Evolutionary conservation across 2,888 invertebrate species (phyloP).

Genomic region (Hemicrepidius hirtus): DNA sequence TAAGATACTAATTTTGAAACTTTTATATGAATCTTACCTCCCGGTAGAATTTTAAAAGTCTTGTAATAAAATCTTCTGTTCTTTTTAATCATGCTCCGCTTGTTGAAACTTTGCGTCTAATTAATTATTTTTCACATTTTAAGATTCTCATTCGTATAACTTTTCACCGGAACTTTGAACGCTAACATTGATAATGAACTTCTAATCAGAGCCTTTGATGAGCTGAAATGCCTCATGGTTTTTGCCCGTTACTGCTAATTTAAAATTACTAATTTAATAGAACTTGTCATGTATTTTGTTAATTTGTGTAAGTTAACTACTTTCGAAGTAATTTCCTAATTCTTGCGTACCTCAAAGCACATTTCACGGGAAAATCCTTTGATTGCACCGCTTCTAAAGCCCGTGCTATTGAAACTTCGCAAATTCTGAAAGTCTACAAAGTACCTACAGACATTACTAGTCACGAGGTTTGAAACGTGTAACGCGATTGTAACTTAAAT

Average conservation of each 20-base stretch:
- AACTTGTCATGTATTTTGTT: conserved; percentile 47
- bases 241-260: conserved; percentile 37
- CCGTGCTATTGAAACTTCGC: conserved; percentile 41
- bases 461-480: conserved; percentile 38
- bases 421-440: conserved; percentile 40
- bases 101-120: conserved; percentile 45
- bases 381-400: conserved; percentile 41
- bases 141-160: conserved; percentile 37
- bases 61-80: conserved; percentile 41
- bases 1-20: conserved; percentile 27
- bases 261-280: conserved; percentile 47
- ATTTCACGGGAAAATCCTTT: conserved; percentile 41
- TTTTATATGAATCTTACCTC: conserved; percentile 8
- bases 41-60: conserved; percentile 24
- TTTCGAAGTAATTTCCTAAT: conserved; percentile 49
- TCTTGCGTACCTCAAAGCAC: conserved; percentile 46
- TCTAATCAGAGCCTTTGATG: conserved; percentile 50
- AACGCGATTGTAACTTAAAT: conserved; percentile 11
- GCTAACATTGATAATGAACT: conserved; percentile 49
- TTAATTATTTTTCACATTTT: conserved; percentile 52
- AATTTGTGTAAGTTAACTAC: conserved; percentile 47
- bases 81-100: conserved; percentile 35
- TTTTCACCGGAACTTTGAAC: conserved; percentile 42
- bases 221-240: conserved; percentile 41
- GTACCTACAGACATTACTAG: conserved; percentile 29